Conservation (phyloP, 23 tunicate species). For the Trididemnum miniatum region DNA sequence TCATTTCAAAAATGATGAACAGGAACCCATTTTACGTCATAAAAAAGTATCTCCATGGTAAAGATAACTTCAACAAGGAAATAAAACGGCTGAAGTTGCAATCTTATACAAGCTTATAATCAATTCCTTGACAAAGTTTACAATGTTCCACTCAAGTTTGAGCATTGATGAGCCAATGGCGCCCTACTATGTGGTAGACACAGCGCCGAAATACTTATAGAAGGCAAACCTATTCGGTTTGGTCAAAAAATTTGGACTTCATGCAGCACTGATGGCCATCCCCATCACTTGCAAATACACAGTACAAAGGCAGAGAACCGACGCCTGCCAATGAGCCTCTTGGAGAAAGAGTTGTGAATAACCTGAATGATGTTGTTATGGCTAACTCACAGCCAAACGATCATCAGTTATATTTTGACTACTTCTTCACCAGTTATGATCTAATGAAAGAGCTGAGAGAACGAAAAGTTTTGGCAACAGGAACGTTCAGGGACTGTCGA, state of each 20-base stretch:
- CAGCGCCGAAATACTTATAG: not conserved
- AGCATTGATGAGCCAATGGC: constrained; percentile 5
- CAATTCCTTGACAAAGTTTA: not conserved
- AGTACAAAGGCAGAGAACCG: not conserved
- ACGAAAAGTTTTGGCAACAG: not conserved
- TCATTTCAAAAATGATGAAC: not conserved
- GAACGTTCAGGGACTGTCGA: not conserved
- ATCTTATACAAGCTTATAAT: not conserved
- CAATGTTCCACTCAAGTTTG: not conserved
- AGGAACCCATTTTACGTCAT: not conserved
- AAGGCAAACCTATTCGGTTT: not conserved
- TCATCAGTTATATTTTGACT: not conserved
- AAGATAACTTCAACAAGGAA: not conserved
- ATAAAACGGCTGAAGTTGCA: not conserved
- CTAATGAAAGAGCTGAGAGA: not conserved
- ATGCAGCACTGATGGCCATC: not conserved
- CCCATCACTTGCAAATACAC: not conserved
- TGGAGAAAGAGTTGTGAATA: not conserved
- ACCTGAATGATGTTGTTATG: not conserved
- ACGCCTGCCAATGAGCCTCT: not conserved
- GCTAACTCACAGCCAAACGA: not conserved
- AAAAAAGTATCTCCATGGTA: constrained; percentile 2
- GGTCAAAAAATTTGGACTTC: not conserved
- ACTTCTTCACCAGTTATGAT: constrained; percentile 9
- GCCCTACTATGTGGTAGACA: constrained; percentile 1